phyloP scores from a whole-genome alignment of 2,113 vertebrate species.

The Pelmatolapia mariae region DNA sequence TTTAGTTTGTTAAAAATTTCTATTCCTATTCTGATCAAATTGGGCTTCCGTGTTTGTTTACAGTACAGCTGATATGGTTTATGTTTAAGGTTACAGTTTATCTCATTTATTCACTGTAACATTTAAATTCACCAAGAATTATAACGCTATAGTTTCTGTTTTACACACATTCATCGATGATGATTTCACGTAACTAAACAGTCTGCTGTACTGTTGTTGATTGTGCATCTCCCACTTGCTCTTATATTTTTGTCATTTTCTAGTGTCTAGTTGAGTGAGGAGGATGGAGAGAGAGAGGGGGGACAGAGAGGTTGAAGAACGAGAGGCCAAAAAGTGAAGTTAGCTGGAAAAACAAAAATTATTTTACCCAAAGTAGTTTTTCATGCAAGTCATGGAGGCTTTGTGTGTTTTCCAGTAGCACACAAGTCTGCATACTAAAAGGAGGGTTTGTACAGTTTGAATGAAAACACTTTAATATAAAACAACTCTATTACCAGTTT shows the following conservation, averaged over 20 bases:
- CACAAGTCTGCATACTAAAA: neutral
- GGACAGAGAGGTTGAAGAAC: neutral
- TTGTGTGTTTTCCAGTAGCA: neutral
- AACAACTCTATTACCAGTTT: neutral
- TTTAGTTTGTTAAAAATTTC: neutral
- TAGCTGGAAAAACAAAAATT: neutral
- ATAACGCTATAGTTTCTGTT: neutral
- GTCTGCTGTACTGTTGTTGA: neutral
- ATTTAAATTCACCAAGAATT: neutral
- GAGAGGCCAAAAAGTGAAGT: fast-evolving
- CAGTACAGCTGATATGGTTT: neutral
- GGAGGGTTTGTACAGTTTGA: fast-evolving
- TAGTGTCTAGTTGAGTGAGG: neutral
- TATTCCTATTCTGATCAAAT: neutral
- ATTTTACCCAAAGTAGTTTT: neutral
- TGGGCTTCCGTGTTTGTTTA: neutral
- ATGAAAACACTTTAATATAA: neutral
- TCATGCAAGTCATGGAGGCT: neutral
- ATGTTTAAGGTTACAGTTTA: neutral
- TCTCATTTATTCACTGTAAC: neutral
- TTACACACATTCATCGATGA: fast-evolving
- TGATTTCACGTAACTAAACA: neutral
- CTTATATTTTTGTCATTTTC: neutral
- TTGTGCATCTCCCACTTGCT: neutral
- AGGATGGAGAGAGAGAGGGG: neutral